A percentile compares a stretch with the other conserved stretches of the same genome.
Evolutionary conservation across 2,888 invertebrate species (phyloP).

Genomic region (Electrophaes corylata): DNA sequence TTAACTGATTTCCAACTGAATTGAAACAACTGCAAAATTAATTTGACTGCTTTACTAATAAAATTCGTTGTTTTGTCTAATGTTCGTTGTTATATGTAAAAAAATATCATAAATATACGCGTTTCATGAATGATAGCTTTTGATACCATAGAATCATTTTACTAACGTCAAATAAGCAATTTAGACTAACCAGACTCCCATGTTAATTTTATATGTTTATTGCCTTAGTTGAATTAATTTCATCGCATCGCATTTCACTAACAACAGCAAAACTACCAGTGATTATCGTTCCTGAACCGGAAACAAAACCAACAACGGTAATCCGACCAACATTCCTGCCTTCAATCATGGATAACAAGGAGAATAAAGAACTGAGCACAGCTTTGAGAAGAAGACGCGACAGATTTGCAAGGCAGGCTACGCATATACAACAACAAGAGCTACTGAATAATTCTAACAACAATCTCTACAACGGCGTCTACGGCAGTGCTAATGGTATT

Average conservation of each 20-base stretch:
- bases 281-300: conserved; percentile 58
- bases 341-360: conserved; percentile 65
- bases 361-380: conserved; percentile 90
- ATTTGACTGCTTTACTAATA: neutral
- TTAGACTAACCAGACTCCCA: conserved; percentile 4
- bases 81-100: too few relatives aligned
- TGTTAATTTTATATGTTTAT: conserved; percentile 4
- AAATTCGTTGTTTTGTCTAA: neutral
- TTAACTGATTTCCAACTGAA: neutral
- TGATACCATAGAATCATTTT: neutral
- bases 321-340: conserved; percentile 55
- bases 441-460: conserved; percentile 64
- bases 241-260: conserved; percentile 58
- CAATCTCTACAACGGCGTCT: conserved; percentile 58
- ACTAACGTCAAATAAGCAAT: conserved; percentile 1
- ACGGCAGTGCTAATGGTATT: conserved; percentile 47
- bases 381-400: conserved; percentile 92
- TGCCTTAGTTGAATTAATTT: conserved; percentile 25
- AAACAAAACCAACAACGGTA: conserved; percentile 39
- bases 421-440: conserved; percentile 93
- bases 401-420: conserved; percentile 92
- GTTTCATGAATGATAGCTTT: neutral
- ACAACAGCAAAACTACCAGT: conserved; percentile 63
- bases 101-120: too few relatives aligned
- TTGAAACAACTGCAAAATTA: neutral